Base-by-base conservation (phyloP, 2,888 invertebrate species). In the Allygus modestus region DNA sequence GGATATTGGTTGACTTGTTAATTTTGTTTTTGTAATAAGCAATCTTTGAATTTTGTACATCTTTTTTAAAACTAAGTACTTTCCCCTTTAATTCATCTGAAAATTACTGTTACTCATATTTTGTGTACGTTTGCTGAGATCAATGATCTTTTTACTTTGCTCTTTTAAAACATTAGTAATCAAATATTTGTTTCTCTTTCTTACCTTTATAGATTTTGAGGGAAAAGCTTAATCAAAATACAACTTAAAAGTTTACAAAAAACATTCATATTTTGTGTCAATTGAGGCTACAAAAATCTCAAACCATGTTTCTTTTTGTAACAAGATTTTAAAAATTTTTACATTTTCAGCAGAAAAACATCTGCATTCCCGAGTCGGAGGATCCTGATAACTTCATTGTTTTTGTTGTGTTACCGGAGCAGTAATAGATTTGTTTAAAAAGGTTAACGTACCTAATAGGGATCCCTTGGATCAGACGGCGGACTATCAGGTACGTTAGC, bases 181-280 rank as follows among this genome's bases (percentile, higher is more conserved):
- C 71, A 31, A 71, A 33, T 5, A 33, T 17, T 71, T 71, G 4
- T 71, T 71, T n/a, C 33, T 33, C 15, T 31, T 37, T 4, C 33
- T 71, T 37, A 33, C 4, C 37, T 71, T 71, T 17, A 71, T 37
- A 11, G 4, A 17, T 71, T 71, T 71, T 71, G 9, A 33, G 1
- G 37, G 37, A 71, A 71, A 71, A 71, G 71, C 71, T 71, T 33
- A 12, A 17, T 71, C 71, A 37, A 71, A 33, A 33, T 71, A 71
- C 31, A 71, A 37, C 12, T 31, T 71, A 28, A 71, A 71, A 71
- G 33, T 31, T 17, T 71, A 7, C 9, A 17, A 7, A 71, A 71
- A 71, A 37, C 33, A 71, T n/a, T 71, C 31, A 37, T 71, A 71
- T 71, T 71, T 71, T 31, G 5, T 71, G 31, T 71, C 71, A 33